phyloP scores from a whole-genome alignment of 2,113 vertebrate species.

The Barbus barbus region DNA sequence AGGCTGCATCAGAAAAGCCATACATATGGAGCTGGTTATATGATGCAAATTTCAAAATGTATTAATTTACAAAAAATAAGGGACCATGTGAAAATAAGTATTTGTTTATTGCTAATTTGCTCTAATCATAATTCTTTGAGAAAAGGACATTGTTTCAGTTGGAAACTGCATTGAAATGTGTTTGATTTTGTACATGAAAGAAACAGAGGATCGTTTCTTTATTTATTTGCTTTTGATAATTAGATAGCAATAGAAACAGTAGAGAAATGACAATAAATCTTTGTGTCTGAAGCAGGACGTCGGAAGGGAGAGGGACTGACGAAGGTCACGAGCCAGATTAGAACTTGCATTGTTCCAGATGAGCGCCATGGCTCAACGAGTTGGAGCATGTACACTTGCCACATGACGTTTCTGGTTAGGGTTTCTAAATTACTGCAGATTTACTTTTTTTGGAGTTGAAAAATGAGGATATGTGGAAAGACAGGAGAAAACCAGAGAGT shows the following conservation, averaged over 20 bases:
- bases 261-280: too few species aligned
- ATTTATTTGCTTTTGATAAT: too few species aligned
- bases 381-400: neutral
- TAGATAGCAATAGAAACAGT: too few species aligned
- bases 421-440: constrained; percentile 40
- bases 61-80: neutral
- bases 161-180: neutral
- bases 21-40: neutral
- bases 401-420: neutral
- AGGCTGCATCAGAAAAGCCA: neutral
- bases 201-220: too few species aligned
- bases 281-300: neutral
- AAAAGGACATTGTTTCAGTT: neutral
- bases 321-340: too few species aligned
- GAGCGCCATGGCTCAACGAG: neutral
- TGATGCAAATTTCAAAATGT: neutral
- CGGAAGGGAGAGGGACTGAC: neutral
- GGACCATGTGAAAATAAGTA: neutral
- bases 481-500: constrained; percentile 36
- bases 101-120: too few species aligned
- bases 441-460: constrained; percentile 33
- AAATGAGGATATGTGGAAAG: constrained; percentile 58
- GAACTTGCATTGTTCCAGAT: neutral
- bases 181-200: too few species aligned
- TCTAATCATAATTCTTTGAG: neutral